These are phyloP conservation scores for Paradoxurus hermaphroditus DNA, from an alignment of 2,113 vertebrate species.

Conservation along the genomic window DNA sequence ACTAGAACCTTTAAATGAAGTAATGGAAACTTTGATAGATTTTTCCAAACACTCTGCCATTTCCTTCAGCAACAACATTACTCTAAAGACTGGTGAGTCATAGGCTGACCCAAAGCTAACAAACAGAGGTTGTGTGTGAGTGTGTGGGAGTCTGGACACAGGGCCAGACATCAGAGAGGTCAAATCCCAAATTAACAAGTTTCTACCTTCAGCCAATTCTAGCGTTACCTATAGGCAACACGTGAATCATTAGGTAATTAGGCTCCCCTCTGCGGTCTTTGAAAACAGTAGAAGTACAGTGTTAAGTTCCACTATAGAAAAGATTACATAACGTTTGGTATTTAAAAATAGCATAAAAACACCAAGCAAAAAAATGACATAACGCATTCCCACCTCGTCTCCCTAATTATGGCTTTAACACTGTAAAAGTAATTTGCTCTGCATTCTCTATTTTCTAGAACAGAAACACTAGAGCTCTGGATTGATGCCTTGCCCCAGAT, in stretches of 20 bases:
- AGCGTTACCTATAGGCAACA: neutral
- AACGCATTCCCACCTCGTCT: no score
- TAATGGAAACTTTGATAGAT: slow-evolving; percentile 38
- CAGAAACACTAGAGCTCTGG: neutral
- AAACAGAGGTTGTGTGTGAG: neutral
- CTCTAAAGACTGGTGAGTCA: slow-evolving; percentile 28
- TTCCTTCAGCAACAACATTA: neutral
- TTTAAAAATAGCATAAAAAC: neutral
- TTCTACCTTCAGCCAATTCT: neutral
- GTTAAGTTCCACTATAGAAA: neutral
- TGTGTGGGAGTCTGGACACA: neutral
- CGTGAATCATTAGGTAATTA: neutral
- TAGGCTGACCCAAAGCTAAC: neutral
- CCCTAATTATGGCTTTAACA: neutral
- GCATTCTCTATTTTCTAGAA: neutral
- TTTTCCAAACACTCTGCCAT: neutral
- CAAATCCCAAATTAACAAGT: neutral
- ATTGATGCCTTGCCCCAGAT: neutral
- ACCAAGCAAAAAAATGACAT: neutral
- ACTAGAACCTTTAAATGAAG: neutral
- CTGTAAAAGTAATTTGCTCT: neutral
- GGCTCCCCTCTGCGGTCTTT: neutral
- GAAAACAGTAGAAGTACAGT: neutral
- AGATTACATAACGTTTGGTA: neutral
- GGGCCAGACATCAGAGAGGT: neutral